Base-by-base conservation (phyloP, 2,888 invertebrate genomes). In the Scrobipalpa costella region DNA sequence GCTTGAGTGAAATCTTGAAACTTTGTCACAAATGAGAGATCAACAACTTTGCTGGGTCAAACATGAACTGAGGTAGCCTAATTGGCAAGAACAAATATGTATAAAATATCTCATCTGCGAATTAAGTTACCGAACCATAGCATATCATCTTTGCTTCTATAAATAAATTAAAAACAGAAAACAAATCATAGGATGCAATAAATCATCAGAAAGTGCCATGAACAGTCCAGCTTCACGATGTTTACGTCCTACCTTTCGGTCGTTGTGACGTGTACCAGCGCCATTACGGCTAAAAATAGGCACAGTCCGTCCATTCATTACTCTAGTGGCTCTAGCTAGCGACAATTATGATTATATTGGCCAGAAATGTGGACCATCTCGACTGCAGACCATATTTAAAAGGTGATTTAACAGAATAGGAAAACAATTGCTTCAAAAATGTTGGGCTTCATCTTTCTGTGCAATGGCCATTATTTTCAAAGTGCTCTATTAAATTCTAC, bases 141-240 rank as follows among this genome's bases (percentile, higher is more conserved):
- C n/a, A 44, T 15, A 44, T 44, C 11, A 7, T 11, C 36, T 1
- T 36, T 5, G 67, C 71, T 86, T 61, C 84, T 67, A 85, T 7
- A 1, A 57, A 3, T 9, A 1, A 33, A 19, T 49, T 34, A 19
- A 66, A n/a, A 61, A 44, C 44, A 44, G 44, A 15, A 44, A 44
- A 44, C 44, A 44, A 44, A 44, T 5, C n/a, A 44, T 3, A 36
- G 19, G 36, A 57, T 15, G 38, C 36, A 57, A 44, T 44, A 9
- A 27, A 19, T 59, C 27, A 13, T 7, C 27, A 44, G 13, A 13
- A 9, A 15, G 44, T 44, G 44, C 44, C 44, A 44, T 59, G 13
- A 59, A 27, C 36, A 15, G 50, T 15, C 33, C 50, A 17, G 33
- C 34, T 55, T 59, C 34, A 61, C 52, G 36, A 59, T 61, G 47